Evolutionary conservation across 1,140 invertebrate genomes (phyloP).

Genomic region (Spodoptera frugiperda): DNA sequence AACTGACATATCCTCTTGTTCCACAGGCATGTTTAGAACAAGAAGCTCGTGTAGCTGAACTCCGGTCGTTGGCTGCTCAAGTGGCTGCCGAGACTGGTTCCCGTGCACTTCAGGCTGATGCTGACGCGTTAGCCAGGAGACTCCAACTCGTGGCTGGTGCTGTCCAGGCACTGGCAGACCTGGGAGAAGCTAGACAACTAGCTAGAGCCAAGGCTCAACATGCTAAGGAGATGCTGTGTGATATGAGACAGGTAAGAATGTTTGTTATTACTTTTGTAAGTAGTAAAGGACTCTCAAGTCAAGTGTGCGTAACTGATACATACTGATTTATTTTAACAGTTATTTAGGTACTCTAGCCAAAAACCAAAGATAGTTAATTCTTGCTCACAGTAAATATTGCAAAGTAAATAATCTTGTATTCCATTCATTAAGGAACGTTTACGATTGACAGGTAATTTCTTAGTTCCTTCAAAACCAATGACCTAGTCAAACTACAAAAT

Average conservation of each 20-base stretch:
- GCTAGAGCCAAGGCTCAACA: slow-evolving; percentile 78
- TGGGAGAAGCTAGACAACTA: slow-evolving; percentile 88
- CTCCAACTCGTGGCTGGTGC: slow-evolving; percentile 91
- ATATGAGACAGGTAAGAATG: slow-evolving; percentile 76
- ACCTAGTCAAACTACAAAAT: no score
- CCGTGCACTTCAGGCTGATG: slow-evolving; percentile 90
- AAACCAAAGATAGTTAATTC: no score
- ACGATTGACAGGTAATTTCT: no score
- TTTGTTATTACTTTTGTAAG: background rate
- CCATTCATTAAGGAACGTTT: no score
- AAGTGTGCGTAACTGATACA: background rate
- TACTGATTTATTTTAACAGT: no score
- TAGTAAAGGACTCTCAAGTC: background rate
- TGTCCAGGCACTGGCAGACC: slow-evolving; percentile 90
- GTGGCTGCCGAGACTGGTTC: slow-evolving; percentile 92
- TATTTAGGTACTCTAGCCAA: no score
- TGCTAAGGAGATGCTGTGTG: slow-evolving; percentile 75
- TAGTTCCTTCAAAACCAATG: no score
- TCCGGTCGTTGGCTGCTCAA: slow-evolving; percentile 91
- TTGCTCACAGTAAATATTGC: no score
- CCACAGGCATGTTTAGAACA: slow-evolving; percentile 91
- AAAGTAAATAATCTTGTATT: no score
- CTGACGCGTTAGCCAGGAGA: slow-evolving; percentile 91
- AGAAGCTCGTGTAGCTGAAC: slow-evolving; percentile 90
- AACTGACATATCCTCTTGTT: slow-evolving; percentile 1